Evolutionary conservation across 2,797 vertebrate genomes (phyloP), one percentile per base, ranked within the genome.

Genomic region (Melopsittacus undulatus): DNA sequence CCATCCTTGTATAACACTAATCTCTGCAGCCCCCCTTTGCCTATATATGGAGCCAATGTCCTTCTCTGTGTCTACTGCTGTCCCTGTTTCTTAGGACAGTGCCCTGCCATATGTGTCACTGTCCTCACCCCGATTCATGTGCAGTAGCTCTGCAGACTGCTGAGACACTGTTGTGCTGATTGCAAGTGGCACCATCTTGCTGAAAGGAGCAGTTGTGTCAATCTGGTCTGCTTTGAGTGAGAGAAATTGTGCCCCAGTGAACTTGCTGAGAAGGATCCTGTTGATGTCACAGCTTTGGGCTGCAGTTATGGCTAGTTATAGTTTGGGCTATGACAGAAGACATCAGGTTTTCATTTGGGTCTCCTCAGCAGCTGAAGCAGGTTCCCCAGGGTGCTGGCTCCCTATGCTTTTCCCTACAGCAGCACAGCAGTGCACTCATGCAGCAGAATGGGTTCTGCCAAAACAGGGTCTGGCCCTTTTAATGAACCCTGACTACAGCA

Each of bases 341-440:
- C 21, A 17, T 43, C 15, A 1, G 0, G 2, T 30, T 87, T 61
- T 45, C 15, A 3, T 23, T 4, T 52, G 45, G 7, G 32, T 72
- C 54, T 80, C 34, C 66, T 36, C 70, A 80, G 75, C 63, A 79
- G 61, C 32, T 16, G 8, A 49, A 67, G 52, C 51, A 36, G n/a
- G 24, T 48, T 52, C 32, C 68, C 17, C 29, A 43, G 64, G 38
- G 34, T 2, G 1, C 5, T 8, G 51, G 52, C 19, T 83, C 22
- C 51, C 59, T 1, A 5, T 0, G 2, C 49, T 59, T 20, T 27
- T 64, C 56, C 51, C 46, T 2, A 1, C 1, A 1, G 22, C 21
- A 24, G 32, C 48, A 19, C 34, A 40, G 84, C 79, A 64, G 38
- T 12, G 32, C 51, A 23, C 1, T 67, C 16, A 17, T 56, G 27